Percentiles rank a stretch among this genome's conserved stretches.
phyloP scores from a whole-genome alignment of 2,797 vertebrate genomes.

The Poecilia gillii region DNA sequence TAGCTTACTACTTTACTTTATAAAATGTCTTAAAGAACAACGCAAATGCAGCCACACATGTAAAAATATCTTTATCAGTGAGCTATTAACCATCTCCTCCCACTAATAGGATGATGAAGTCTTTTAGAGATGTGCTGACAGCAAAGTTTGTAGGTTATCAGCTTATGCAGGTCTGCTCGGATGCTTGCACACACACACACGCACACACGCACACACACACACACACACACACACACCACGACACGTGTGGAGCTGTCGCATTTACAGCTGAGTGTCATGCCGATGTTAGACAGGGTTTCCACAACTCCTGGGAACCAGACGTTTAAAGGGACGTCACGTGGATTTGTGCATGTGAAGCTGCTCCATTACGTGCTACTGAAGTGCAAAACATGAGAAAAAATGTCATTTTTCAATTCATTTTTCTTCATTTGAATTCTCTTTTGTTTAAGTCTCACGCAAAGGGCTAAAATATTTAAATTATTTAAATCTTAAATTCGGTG shows the following conservation, averaged over 20 bases:
- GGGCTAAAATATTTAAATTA: no score
- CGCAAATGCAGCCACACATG: not conserved
- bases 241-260: constrained; percentile 3
- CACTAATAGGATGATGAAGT: constrained; percentile 76
- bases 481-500: not conserved
- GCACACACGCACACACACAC: not conserved
- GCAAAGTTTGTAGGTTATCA: constrained; percentile 67
- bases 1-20: not conserved
- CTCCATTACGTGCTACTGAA: not conserved
- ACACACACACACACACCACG: not conserved
- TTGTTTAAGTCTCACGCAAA: not conserved
- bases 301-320: not conserved
- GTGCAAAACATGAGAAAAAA: not conserved
- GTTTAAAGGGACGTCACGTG: constrained; percentile 3
- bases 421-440: not conserved
- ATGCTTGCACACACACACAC: not conserved
- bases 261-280: constrained; percentile 1
- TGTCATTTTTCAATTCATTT: not conserved
- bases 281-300: constrained; percentile 8
- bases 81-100: not conserved
- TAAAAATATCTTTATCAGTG: not conserved
- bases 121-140: constrained; percentile 77
- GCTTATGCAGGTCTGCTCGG: constrained; percentile 63
- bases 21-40: no score
- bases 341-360: not conserved